These are phyloP conservation scores for Stegana nigrithorax DNA, from an alignment of 2,888 invertebrate genomes.

Conservation along the genomic window DNA sequence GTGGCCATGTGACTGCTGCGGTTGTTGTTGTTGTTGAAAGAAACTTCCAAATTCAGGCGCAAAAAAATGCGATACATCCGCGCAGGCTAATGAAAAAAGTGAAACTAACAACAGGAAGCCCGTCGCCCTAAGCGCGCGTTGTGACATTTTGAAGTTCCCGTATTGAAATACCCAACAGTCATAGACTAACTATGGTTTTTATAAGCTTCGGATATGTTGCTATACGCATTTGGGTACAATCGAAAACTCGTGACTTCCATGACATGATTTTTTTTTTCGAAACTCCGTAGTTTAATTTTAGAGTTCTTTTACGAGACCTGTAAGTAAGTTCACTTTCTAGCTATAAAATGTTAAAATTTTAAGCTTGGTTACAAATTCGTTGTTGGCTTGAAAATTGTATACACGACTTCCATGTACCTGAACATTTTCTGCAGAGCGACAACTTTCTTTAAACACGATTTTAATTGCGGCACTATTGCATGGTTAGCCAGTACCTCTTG, in stretches of 20 bases:
- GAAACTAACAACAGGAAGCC: neutral
- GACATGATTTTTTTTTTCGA: conserved; percentile 32
- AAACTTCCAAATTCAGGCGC: conserved; percentile 49
- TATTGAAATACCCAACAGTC: neutral
- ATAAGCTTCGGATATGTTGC: conserved; percentile 33
- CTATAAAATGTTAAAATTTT: conserved; percentile 29
- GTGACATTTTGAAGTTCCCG: conserved; percentile 22
- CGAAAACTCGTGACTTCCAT: conserved; percentile 42
- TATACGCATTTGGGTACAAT: neutral
- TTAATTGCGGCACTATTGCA: neutral
- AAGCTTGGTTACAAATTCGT: too few relatives aligned
- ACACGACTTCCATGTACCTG: conserved; percentile 43
- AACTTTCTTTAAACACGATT: conserved; percentile 59
- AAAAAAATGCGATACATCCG: conserved; percentile 59
- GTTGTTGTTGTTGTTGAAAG: conserved; percentile 38
- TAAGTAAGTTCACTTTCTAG: too few relatives aligned
- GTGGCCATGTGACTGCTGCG: neutral
- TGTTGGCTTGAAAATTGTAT: neutral
- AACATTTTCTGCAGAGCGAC: neutral
- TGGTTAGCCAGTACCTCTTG: conserved; percentile 28
- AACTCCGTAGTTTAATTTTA: neutral
- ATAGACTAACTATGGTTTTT: conserved; percentile 32
- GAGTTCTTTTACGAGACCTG: too few relatives aligned
- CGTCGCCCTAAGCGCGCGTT: neutral
- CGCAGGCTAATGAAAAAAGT: conserved; percentile 16